These are phyloP conservation scores for Hormaphis cornu DNA, from an alignment of 1,140 invertebrate species.

Conservation along the genomic window DNA sequence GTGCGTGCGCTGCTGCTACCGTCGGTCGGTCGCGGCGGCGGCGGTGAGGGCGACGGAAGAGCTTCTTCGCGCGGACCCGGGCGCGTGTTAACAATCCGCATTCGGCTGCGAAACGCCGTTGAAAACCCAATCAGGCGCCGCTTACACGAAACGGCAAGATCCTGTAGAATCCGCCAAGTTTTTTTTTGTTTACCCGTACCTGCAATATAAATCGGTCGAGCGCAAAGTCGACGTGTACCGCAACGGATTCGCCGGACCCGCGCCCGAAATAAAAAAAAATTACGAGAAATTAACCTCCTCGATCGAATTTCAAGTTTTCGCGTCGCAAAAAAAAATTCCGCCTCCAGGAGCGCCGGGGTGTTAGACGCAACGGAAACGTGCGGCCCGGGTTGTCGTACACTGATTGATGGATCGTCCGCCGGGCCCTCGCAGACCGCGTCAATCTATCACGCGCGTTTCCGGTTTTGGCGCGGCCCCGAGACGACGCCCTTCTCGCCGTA, in stretches of 20 bases:
- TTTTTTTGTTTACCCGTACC: too few species aligned
- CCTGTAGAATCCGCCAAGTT: too few species aligned
- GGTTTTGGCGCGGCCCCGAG: background rate
- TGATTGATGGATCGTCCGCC: constrained; percentile 23
- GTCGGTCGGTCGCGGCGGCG: too few species aligned
- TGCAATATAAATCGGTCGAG: too few species aligned
- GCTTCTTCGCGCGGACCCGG: too few species aligned
- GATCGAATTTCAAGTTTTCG: background rate
- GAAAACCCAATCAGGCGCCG: too few species aligned
- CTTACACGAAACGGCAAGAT: too few species aligned
- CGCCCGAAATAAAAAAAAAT: background rate
- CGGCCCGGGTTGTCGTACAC: background rate
- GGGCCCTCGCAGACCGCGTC: background rate
- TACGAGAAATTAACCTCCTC: background rate
- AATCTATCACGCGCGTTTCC: constrained; percentile 27
- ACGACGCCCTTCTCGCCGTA: too few species aligned
- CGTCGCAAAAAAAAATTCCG: too few species aligned
- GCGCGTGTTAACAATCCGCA: too few species aligned
- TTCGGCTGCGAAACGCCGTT: too few species aligned
- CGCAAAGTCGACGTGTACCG: too few species aligned
- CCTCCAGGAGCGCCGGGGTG: background rate
- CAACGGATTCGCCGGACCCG: background rate
- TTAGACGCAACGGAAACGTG: background rate
- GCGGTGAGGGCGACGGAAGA: background rate
- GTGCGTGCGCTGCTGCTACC: background rate